Conservation (phyloP, 2,888 invertebrate genomes). For the Idaea biselata region DNA sequence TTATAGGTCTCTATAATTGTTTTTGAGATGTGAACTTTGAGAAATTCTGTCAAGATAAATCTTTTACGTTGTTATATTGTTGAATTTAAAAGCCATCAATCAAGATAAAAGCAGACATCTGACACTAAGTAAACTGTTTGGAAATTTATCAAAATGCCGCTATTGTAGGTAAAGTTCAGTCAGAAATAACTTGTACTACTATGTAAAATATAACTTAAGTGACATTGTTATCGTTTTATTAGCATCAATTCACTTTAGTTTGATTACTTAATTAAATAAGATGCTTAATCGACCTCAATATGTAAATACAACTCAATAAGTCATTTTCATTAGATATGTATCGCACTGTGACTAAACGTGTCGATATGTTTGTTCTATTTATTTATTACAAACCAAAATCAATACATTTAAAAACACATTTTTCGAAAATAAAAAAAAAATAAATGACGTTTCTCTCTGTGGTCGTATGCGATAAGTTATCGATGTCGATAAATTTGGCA, state of each 20-base stretch:
- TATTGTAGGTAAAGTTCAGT: not conserved
- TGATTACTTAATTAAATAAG: conserved; percentile 20
- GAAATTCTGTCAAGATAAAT: conserved; percentile 46
- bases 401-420: conserved; percentile 33
- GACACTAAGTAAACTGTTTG: conserved; percentile 1
- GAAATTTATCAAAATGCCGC: not conserved
- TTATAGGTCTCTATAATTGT: conserved; percentile 76
- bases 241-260: not conserved
- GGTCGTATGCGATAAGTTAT: conserved; percentile 60
- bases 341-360: conserved; percentile 15
- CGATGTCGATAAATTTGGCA: conserved; percentile 75
- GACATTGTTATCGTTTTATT: not conserved
- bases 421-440: conserved; percentile 37
- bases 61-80: conserved; percentile 44
- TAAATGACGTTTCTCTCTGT: conserved; percentile 40
- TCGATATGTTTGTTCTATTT: conserved; percentile 7
- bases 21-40: conserved; percentile 61
- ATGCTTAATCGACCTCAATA: conserved; percentile 20
- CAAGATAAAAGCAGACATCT: not conserved
- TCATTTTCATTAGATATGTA: conserved; percentile 22
- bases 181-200: not conserved
- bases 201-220: not conserved
- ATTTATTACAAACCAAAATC: not conserved
- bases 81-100: conserved; percentile 6
- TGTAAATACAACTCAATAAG: conserved; percentile 14